Evolutionary conservation across 2,113 vertebrate genomes (phyloP).

Genomic region (Neolamprologus kungweensis): DNA sequence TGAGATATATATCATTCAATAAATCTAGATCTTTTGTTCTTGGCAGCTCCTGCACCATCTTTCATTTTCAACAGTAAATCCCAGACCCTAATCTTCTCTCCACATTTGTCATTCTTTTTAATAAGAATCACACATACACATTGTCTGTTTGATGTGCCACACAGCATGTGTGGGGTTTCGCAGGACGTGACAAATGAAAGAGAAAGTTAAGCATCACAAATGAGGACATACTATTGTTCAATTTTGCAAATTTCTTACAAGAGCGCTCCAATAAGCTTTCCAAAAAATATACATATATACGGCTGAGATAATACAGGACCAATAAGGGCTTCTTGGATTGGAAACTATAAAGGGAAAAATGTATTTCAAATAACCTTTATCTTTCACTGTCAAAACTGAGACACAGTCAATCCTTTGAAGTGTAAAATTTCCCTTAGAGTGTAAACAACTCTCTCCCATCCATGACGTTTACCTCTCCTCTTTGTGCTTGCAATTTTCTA

Average conservation of each 20-base stretch:
- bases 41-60: neutral
- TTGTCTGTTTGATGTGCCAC: conserved; percentile 4
- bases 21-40: conserved; percentile 11
- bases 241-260: conserved; percentile 30
- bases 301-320: conserved; percentile 1
- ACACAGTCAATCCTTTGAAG: conserved; percentile 60
- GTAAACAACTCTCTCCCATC: conserved; percentile 64
- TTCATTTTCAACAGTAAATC: neutral
- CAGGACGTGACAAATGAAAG: neutral
- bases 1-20: neutral
- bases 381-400: conserved; percentile 63
- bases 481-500: conserved; percentile 67
- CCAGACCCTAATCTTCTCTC: neutral
- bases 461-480: conserved; percentile 56
- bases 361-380: conserved; percentile 65
- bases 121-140: neutral
- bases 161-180: neutral
- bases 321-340: conserved; percentile 26
- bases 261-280: conserved; percentile 1
- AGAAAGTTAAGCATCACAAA: conserved; percentile 23
- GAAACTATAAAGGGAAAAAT: conserved; percentile 4
- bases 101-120: conserved; percentile 11
- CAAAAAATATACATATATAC: neutral
- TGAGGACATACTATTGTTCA: conserved; percentile 14
- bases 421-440: conserved; percentile 62